Base-by-base conservation (phyloP, 2,113 vertebrate species). In the Nyctibius bracteatus region DNA sequence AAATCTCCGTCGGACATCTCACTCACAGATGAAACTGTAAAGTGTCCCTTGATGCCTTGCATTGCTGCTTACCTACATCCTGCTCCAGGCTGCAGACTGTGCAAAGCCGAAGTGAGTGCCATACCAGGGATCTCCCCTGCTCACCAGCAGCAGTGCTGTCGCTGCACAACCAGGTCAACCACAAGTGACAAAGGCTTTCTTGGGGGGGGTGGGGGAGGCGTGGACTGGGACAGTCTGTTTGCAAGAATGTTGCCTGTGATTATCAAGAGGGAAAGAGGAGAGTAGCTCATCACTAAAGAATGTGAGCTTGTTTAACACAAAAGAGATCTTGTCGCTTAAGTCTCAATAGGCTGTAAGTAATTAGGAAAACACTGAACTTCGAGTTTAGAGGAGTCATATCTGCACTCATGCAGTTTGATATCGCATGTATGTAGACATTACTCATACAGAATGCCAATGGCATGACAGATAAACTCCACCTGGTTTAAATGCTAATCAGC, bases 281-380 rank as follows among this genome's bases (percentile, higher is more conserved):
- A 86, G 44, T 75, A 96, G 70, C 90, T 97, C 96, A 97, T 96
- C 86, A 87, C 78, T n/a, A 92, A 97, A 96, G 95, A 97, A 97
- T 97, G 96, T 20, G 58, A 94, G 83, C 59, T 97, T 95, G 94
- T 95, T 94, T 52, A 94, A 96, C 86, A 97, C 95, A 97, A 96
- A 96, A 92, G 93, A 88, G 71, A 97, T 92, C 91, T 96, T 95
- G 96, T 96, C 12, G 4, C 84, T 96, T 91, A 96, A 82, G 97
- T 96, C 73, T 94, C 94, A 94, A 71, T 80, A 93, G 81, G 71
- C 94, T 94, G 92, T 71, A 95, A 95, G 92, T 77, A 96, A 96
- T 97, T 94, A 96, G 90, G 96, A 83, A 86, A 90, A 94, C 86
- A 95, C 58, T 85, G 81, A 92, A 66, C 55, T 91, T 25, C 0